Evolutionary conservation across 64 coral and sea anemone species (phyloP).

Genomic region (Actinia equina): DNA sequence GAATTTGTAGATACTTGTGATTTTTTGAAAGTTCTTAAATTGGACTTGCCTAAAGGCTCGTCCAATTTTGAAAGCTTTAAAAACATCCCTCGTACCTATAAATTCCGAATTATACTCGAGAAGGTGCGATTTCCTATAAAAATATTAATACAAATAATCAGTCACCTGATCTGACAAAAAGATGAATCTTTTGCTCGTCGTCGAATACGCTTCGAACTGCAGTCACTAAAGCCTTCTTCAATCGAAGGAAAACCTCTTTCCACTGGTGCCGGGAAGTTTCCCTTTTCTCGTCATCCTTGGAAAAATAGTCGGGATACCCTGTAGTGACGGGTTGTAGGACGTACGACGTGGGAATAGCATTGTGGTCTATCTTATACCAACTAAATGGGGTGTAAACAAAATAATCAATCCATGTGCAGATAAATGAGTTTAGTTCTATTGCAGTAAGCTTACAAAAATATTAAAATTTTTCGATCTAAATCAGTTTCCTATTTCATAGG

Average conservation of each 20-base stretch:
- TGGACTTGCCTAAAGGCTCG: too few species aligned
- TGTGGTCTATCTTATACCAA: conserved; percentile 73
- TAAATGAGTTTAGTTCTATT: too few species aligned
- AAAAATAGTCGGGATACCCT: conserved; percentile 51
- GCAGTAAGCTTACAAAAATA: too few species aligned
- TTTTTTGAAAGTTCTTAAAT: too few species aligned
- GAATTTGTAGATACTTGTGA: too few species aligned
- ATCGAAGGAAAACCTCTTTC: conserved; percentile 13
- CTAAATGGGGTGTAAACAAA: conserved; percentile 6
- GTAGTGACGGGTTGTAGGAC: conserved; percentile 77
- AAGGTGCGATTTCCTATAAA: too few species aligned
- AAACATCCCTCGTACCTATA: too few species aligned
- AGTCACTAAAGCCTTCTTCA: conserved; percentile 15
- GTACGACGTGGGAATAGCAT: conserved; percentile 64
- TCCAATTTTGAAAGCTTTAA: too few species aligned
- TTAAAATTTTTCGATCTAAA: too few species aligned
- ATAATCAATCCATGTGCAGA: too few species aligned
- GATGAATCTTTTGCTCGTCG: conserved; percentile 32
- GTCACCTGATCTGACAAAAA: conserved; percentile 66
- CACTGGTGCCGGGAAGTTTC: conserved; percentile 33
- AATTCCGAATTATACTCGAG: too few species aligned
- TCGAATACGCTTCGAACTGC: conserved; percentile 27
- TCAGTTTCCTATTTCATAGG: too few species aligned
- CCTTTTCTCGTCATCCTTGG: conserved; percentile 1
- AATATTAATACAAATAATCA: background rate